Conservation (phyloP, 2,888 invertebrate species). For the Fabriciana adippe region DNA sequence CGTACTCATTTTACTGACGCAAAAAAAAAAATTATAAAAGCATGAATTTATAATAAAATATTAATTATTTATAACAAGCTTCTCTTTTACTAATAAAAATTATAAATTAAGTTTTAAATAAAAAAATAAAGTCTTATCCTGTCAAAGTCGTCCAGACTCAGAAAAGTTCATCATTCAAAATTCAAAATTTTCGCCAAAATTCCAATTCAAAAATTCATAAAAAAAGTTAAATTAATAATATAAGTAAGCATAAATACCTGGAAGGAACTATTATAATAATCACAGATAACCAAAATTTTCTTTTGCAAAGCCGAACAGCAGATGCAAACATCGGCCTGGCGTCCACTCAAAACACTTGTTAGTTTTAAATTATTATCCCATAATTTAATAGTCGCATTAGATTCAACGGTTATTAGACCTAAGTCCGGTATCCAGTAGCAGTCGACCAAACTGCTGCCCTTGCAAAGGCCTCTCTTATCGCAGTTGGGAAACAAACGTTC, state of each 20-base stretch:
- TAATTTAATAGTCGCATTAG: constrained; percentile 67
- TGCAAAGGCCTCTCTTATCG: constrained; percentile 54
- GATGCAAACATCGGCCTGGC: constrained; percentile 60
- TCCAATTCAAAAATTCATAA: too few relatives aligned
- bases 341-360: constrained; percentile 58
- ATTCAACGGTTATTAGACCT: constrained; percentile 68
- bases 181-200: too few relatives aligned
- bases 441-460: constrained; percentile 55
- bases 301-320: constrained; percentile 64
- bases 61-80: too few relatives aligned
- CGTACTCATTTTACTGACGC: too few relatives aligned
- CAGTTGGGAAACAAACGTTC: constrained; percentile 57
- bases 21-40: too few relatives aligned
- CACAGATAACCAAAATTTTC: constrained; percentile 67
- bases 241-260: constrained; percentile 52
- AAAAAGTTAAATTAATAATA: too few relatives aligned
- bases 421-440: constrained; percentile 62
- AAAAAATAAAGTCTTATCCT: too few relatives aligned
- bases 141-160: too few relatives aligned
- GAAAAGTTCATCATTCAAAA: too few relatives aligned
- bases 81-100: too few relatives aligned
- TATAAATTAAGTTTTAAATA: too few relatives aligned
- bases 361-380: constrained; percentile 63
- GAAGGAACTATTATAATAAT: constrained; percentile 61
- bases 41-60: too few relatives aligned